These are phyloP conservation scores for Glaucopsyche alexis DNA, from an alignment of 2,888 invertebrate genomes.

Conservation along the genomic window DNA sequence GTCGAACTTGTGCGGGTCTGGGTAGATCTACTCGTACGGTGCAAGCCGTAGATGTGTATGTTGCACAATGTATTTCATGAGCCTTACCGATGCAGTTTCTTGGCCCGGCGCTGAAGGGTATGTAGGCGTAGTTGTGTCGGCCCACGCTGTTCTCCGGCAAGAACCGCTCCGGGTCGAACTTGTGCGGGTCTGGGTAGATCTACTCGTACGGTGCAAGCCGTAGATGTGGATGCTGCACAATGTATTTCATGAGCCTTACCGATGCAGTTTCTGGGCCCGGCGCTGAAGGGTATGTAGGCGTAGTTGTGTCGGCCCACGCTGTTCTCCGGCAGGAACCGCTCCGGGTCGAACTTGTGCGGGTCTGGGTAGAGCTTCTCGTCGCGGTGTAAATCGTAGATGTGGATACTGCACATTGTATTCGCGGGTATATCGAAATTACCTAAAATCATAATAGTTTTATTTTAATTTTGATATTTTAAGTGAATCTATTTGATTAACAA, in stretches of 20 bases:
- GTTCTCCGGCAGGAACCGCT: slow-evolving; percentile 83
- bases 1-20: too few species aligned
- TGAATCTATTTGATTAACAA: not conserved
- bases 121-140: too few species aligned
- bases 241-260: slow-evolving; percentile 38
- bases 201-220: too few species aligned
- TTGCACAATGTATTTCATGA: slow-evolving; percentile 62
- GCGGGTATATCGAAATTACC: slow-evolving; percentile 74
- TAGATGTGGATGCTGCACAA: slow-evolving; percentile 79
- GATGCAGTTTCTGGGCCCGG: slow-evolving; percentile 42
- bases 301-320: slow-evolving; percentile 69
- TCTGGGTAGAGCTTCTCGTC: slow-evolving; percentile 82
- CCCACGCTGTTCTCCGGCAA: too few species aligned
- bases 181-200: too few species aligned
- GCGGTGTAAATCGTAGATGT: slow-evolving; percentile 83
- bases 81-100: slow-evolving; percentile 83
- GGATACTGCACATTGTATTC: slow-evolving; percentile 73
- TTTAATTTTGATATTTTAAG: not conserved
- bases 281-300: slow-evolving; percentile 80
- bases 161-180: too few species aligned
- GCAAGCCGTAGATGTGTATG: slow-evolving; percentile 82
- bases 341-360: slow-evolving; percentile 84
- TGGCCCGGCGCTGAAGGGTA: slow-evolving; percentile 59
- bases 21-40: slow-evolving; percentile 81
- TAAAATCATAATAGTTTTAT: slow-evolving; percentile 42